Conservation (phyloP, 2,888 invertebrate species). For the Torymus tubicola region DNA sequence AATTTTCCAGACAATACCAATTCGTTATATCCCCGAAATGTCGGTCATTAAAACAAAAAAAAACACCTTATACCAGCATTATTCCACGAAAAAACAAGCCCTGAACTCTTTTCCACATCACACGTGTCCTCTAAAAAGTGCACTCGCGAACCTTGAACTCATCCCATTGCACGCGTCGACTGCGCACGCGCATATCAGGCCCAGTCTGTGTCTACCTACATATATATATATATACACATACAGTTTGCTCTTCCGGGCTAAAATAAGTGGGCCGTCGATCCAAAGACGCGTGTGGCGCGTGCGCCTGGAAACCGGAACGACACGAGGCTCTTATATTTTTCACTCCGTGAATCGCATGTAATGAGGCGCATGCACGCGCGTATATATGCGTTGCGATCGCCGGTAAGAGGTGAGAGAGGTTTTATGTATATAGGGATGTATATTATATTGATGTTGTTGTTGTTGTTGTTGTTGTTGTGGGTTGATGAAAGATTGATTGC, state of each 20-base stretch:
- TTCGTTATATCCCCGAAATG: no score
- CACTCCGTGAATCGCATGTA: constrained; percentile 50
- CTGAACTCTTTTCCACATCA: not conserved
- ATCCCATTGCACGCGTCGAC: constrained; percentile 17
- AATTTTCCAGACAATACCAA: no score
- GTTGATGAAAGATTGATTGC: no score
- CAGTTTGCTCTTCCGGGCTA: constrained; percentile 25
- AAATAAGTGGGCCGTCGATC: constrained; percentile 59
- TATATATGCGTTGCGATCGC: not conserved
- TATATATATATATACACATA: no score
- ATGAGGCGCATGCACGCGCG: constrained; percentile 24
- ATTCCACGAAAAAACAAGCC: not conserved
- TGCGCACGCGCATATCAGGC: not conserved
- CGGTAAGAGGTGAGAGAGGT: no score
- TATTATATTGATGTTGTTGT: no score
- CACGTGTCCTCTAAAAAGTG: not conserved
- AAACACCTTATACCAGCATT: no score
- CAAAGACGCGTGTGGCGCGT: constrained; percentile 54
- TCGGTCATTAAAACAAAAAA: no score
- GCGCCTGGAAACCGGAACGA: constrained; percentile 58
- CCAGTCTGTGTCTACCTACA: no score
- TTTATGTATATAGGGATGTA: no score
- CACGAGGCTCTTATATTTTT: constrained; percentile 57
- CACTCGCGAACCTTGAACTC: constrained; percentile 22
- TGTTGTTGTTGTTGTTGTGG: no score